These are phyloP conservation scores for Lasioglossum morio DNA, from an alignment of 2,888 invertebrate species.

Conservation along the genomic window DNA sequence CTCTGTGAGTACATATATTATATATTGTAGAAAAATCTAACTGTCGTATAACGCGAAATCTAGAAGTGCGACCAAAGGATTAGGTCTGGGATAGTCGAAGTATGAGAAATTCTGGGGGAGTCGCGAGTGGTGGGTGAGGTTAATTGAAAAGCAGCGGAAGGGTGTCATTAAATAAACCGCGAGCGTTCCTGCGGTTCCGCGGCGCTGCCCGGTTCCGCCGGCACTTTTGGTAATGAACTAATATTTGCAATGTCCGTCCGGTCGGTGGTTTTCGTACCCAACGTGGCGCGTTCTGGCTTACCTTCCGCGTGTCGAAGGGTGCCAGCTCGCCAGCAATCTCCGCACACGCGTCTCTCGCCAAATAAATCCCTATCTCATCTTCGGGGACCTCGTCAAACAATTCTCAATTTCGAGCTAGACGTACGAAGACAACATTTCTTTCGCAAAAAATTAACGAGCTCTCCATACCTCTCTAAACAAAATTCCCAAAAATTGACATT, in stretches of 20 bases:
- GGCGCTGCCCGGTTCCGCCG: conserved; percentile 69
- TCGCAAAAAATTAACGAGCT: not conserved
- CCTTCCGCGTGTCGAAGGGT: conserved; percentile 46
- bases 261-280: conserved; percentile 49
- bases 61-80: not conserved
- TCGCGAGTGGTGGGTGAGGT: conserved; percentile 45
- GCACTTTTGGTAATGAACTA: conserved; percentile 85
- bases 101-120: not conserved
- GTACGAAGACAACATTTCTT: not conserved
- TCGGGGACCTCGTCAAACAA: not conserved
- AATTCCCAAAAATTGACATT: no score
- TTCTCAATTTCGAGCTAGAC: not conserved
- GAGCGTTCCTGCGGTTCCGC: conserved; percentile 71
- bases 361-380: conserved; percentile 26
- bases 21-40: no score
- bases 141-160: conserved; percentile 76
- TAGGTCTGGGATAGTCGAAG: not conserved
- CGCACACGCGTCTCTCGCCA: conserved; percentile 23
- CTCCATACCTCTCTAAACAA: not conserved
- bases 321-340: not conserved
- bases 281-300: conserved; percentile 40
- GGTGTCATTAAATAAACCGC: conserved; percentile 78
- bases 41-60: not conserved
- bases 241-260: conserved; percentile 83
- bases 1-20: no score